phyloP scores from a whole-genome alignment of 2,888 invertebrate genomes.

The Diarsia mendica region DNA sequence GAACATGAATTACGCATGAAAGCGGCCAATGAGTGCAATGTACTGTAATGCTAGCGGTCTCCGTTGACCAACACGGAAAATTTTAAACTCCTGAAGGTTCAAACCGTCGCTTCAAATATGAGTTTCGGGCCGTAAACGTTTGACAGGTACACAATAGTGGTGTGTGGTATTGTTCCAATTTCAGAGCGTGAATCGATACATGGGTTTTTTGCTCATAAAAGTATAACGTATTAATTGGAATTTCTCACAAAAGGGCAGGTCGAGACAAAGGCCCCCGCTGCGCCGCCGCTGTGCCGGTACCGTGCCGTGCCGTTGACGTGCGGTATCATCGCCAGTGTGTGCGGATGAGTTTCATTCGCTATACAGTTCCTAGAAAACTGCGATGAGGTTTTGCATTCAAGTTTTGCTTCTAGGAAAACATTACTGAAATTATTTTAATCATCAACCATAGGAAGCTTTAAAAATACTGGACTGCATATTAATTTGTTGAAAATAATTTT shows the following conservation, averaged over 20 bases:
- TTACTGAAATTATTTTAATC: background rate
- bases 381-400: slow-evolving; percentile 11
- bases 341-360: slow-evolving; percentile 69
- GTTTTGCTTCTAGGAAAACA: background rate
- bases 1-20: slow-evolving; percentile 87
- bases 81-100: slow-evolving; percentile 50
- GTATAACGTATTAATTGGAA: slow-evolving; percentile 82
- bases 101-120: slow-evolving; percentile 34
- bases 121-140: slow-evolving; percentile 46
- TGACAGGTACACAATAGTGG: slow-evolving; percentile 68
- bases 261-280: slow-evolving; percentile 74
- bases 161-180: slow-evolving; percentile 73
- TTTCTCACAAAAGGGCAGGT: slow-evolving; percentile 78
- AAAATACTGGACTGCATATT: background rate
- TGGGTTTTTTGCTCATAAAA: slow-evolving; percentile 67
- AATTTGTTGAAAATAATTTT: slow-evolving; percentile 24
- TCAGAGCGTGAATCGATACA: slow-evolving; percentile 71
- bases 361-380: slow-evolving; percentile 54
- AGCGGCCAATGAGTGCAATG: slow-evolving; percentile 81
- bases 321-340: slow-evolving; percentile 69
- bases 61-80: slow-evolving; percentile 51
- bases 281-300: slow-evolving; percentile 58
- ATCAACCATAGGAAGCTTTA: background rate
- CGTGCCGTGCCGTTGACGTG: slow-evolving; percentile 71
- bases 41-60: slow-evolving; percentile 76